These are phyloP conservation scores for Corythornis madagascariensis DNA, from an alignment of 2,113 vertebrate species.

Conservation along the genomic window DNA sequence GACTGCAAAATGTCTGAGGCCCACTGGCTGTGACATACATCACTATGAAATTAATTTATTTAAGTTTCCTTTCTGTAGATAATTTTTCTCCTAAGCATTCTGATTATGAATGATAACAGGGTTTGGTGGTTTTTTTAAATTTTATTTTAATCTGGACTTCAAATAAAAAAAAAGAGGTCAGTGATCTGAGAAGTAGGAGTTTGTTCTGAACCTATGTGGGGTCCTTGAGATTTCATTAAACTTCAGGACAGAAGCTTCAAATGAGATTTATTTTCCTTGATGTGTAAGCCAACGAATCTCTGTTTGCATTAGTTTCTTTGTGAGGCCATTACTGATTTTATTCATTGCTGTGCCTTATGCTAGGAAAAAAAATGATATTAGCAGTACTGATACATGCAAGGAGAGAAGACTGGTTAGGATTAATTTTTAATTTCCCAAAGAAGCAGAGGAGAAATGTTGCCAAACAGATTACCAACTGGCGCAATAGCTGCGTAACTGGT, in stretches of 20 bases:
- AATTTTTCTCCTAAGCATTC: background rate
- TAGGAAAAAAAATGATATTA: background rate
- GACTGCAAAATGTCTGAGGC: background rate
- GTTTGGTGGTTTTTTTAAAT: background rate
- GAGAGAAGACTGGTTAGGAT: background rate
- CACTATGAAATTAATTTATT: background rate
- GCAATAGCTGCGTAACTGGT: background rate
- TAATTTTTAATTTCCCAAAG: conserved; percentile 31
- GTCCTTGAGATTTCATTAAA: background rate
- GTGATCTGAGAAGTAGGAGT: background rate
- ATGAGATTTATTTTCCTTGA: background rate
- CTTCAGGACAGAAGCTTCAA: background rate
- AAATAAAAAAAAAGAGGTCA: background rate
- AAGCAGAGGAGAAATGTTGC: background rate
- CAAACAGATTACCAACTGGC: background rate
- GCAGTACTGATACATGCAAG: background rate
- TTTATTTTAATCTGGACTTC: background rate
- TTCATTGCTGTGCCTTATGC: background rate
- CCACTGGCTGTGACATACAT: background rate
- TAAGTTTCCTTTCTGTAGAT: background rate
- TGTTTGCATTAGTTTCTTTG: background rate
- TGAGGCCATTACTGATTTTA: background rate
- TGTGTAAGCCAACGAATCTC: background rate
- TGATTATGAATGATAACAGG: background rate
- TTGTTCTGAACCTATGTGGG: background rate